Evolutionary conservation across 2,113 vertebrate genomes (phyloP), one percentile per base, ranked within the genome.

Genomic region (Riparia riparia): DNA sequence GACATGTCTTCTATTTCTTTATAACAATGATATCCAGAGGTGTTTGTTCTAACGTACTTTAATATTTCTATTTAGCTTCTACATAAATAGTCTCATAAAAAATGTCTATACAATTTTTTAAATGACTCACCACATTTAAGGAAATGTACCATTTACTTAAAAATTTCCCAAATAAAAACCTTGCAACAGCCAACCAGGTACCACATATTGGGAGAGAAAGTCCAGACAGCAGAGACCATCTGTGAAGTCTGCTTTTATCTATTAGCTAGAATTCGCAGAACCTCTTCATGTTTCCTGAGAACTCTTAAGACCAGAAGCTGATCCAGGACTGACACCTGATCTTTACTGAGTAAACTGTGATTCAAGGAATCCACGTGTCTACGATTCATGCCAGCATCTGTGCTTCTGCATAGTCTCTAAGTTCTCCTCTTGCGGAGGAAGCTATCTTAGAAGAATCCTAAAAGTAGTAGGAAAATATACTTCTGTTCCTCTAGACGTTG

Each of bases 291-390:
- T 54, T 89, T 86, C 69, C 81, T 84, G 69, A 56, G 37, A 80
- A 66, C 14, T 73, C 47, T 89, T 54, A 60, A 71, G 82, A 79
- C 31, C 58, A 73, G 34, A 91, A n/a, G 12, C 47, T 91, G 73
- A 56, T 89, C 69, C 84, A 83, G 56, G 15, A 83, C 39, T 89
- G 83, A 81, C 86, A 91, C 89, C 60, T 78, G 77, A 80, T 90
- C 66, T 82, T 68, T 73, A 51, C 25, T 58, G 45, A 76, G 34
- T 68, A 85, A 39, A 31, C 61, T 64, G n/a, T 63, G 65, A 71
- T 95, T 90, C 82, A 85, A 72, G 49, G 66, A 90, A 88, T 68
- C 60, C 65, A 34, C 5, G 4, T 81, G 58, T 57, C 65, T 79
- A 78, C 39, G 29, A 53, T 54, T 79, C 57, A 12, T 66, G 61